These are phyloP conservation scores for Luehdorfia chinensis DNA, from an alignment of 1,140 invertebrate genomes.

Conservation along the genomic window DNA sequence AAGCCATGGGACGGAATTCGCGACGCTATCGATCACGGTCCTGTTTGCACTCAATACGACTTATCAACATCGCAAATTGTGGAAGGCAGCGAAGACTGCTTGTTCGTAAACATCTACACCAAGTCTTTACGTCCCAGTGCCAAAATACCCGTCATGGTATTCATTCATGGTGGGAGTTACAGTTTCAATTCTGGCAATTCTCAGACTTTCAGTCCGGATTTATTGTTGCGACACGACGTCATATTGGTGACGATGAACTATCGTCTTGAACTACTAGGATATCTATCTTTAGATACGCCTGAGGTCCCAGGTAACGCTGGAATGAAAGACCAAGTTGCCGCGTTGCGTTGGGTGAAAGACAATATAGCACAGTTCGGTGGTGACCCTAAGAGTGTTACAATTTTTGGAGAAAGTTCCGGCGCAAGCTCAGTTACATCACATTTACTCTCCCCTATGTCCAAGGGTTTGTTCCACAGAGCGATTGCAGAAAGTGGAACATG, in stretches of 20 bases:
- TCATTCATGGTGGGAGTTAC: slow-evolving; percentile 80
- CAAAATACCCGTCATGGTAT: slow-evolving; percentile 72
- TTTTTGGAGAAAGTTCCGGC: slow-evolving; percentile 85
- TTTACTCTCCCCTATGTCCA: slow-evolving; percentile 81
- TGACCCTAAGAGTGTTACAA: slow-evolving; percentile 81
- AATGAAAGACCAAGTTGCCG: slow-evolving; percentile 80
- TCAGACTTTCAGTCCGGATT: slow-evolving; percentile 77
- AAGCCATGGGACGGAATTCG: slow-evolving; percentile 33
- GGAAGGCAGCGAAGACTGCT: slow-evolving; percentile 16
- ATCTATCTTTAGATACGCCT: slow-evolving; percentile 75
- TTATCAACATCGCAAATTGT: slow-evolving; percentile 15
- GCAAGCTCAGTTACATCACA: slow-evolving; percentile 82
- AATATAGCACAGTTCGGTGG: slow-evolving; percentile 81
- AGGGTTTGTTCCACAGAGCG: slow-evolving; percentile 74
- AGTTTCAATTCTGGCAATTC: slow-evolving; percentile 74
- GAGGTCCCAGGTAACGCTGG: slow-evolving; percentile 81
- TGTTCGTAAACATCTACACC: slow-evolving; percentile 29
- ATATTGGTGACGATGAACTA: slow-evolving; percentile 83
- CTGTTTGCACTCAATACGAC: slow-evolving; percentile 35
- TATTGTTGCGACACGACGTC: slow-evolving; percentile 80
- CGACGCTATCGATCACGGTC: slow-evolving; percentile 35
- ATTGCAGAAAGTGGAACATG: slow-evolving; percentile 35
- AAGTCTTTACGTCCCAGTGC: slow-evolving; percentile 22
- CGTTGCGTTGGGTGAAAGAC: slow-evolving; percentile 46
- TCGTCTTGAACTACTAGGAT: slow-evolving; percentile 80